phyloP scores from a whole-genome alignment of 2,888 invertebrate species.

The Lasioglossum leucozonium region DNA sequence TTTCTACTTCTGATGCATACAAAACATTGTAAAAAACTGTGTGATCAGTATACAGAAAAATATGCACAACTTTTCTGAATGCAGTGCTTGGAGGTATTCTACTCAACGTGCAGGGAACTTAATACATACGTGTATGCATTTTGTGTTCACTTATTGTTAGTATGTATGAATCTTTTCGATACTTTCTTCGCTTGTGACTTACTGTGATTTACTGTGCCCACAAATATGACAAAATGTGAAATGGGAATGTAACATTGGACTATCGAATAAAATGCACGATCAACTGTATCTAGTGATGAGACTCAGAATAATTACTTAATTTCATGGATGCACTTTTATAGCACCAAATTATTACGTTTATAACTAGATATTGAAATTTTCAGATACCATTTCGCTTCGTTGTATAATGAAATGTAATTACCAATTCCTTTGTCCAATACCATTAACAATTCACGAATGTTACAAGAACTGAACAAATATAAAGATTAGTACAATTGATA shows the following conservation, averaged over 20 bases:
- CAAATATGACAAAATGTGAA: conserved; percentile 30
- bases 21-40: conserved; percentile 58
- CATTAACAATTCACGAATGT: background rate
- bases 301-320: background rate
- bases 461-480: background rate
- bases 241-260: conserved; percentile 31
- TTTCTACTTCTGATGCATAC: conserved; percentile 48
- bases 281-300: conserved; percentile 5
- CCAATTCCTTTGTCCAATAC: background rate
- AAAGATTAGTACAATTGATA: background rate
- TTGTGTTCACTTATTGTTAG: conserved; percentile 1
- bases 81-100: conserved; percentile 23
- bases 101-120: conserved; percentile 30
- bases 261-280: conserved; percentile 37
- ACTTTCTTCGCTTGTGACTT: conserved; percentile 31
- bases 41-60: conserved; percentile 50
- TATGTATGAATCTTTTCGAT: conserved; percentile 42
- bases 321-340: background rate
- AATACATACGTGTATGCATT: conserved; percentile 24
- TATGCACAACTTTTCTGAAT: conserved; percentile 41
- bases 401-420: background rate
- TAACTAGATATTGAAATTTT: background rate
- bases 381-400: background rate
- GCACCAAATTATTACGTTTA: background rate
- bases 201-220: conserved; percentile 21